Percentiles rank a stretch among this genome's conserved stretches.
Conservation (phyloP, 2,888 invertebrate genomes). For the Leptopilina drosophilae region DNA sequence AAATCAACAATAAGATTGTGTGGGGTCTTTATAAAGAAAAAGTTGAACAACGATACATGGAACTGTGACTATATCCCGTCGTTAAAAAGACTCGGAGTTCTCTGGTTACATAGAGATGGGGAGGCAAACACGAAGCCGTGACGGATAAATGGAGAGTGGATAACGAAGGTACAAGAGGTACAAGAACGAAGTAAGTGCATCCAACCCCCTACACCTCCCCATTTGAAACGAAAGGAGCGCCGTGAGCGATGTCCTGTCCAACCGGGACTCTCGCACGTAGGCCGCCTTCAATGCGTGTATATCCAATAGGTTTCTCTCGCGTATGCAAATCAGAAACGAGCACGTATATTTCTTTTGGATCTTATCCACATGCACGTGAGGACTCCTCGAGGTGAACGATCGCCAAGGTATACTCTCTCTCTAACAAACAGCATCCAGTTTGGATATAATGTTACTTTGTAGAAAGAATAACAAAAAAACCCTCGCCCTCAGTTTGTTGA, state of each 20-base stretch:
- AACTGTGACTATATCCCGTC: constrained; percentile 49
- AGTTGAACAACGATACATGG: not conserved
- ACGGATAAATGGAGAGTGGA: constrained; percentile 73
- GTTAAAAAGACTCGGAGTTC: constrained; percentile 70
- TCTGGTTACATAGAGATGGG: constrained; percentile 68
- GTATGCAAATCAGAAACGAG: constrained; percentile 67
- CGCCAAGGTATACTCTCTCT: constrained; percentile 48
- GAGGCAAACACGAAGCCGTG: constrained; percentile 55
- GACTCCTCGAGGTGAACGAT: constrained; percentile 64
- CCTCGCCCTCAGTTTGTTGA: too few species aligned
- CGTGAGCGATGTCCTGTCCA: constrained; percentile 72
- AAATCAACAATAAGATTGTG: constrained; percentile 15
- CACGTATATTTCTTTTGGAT: constrained; percentile 67
- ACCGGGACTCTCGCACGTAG: constrained; percentile 66
- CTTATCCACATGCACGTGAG: constrained; percentile 70
- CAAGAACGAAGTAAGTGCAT: constrained; percentile 69
- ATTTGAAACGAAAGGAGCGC: constrained; percentile 64
- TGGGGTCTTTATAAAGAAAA: constrained; percentile 27
- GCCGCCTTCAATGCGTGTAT: constrained; percentile 51
- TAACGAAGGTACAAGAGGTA: constrained; percentile 74
- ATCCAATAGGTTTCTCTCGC: constrained; percentile 64
- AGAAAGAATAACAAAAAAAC: too few species aligned
- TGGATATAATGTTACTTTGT: not conserved
- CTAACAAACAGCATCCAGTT: constrained; percentile 8
- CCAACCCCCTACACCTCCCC: constrained; percentile 59